Evolutionary conservation across 1,140 invertebrate species (phyloP).

Genomic region (Bombyx mori): DNA sequence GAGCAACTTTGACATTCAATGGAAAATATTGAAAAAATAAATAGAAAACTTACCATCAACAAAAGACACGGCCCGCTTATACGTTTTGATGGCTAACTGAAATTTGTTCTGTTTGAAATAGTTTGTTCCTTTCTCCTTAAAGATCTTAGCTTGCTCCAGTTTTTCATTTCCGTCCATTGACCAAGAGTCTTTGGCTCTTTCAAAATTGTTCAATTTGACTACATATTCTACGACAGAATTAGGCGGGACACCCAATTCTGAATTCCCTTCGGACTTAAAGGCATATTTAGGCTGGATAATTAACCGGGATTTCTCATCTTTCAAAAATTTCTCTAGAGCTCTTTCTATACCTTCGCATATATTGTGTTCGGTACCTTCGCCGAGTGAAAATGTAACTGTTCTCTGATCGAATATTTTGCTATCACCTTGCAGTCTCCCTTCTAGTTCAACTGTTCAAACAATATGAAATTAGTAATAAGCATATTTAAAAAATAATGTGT

Average conservation of each 20-base stretch:
- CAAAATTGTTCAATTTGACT: slow-evolving; percentile 86
- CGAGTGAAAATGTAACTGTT: slow-evolving; percentile 87
- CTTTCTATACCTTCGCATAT: slow-evolving; percentile 89
- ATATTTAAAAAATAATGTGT: no score
- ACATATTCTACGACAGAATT: slow-evolving; percentile 86
- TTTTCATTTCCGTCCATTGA: slow-evolving; percentile 84
- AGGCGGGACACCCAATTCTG: slow-evolving; percentile 82
- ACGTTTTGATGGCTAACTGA: slow-evolving; percentile 88
- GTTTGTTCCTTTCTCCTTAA: slow-evolving; percentile 92
- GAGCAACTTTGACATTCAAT: not conserved
- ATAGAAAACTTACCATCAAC: slow-evolving; percentile 44
- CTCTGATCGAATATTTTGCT: slow-evolving; percentile 66
- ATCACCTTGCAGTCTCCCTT: slow-evolving; percentile 73
- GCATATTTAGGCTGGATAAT: slow-evolving; percentile 86
- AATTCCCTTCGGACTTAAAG: slow-evolving; percentile 82
- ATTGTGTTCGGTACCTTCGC: slow-evolving; percentile 84
- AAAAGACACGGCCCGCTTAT: slow-evolving; percentile 78
- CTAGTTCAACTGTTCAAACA: slow-evolving; percentile 78
- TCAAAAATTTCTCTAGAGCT: slow-evolving; percentile 87
- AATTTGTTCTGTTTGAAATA: slow-evolving; percentile 90
- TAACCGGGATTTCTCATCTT: slow-evolving; percentile 84
- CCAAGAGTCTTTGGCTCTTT: slow-evolving; percentile 88
- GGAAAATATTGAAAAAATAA: not conserved
- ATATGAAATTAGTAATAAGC: no score
- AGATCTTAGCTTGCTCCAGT: slow-evolving; percentile 84